Percentiles rank a stretch among this genome's conserved stretches.
These are phyloP conservation scores for Drosophila algonquin DNA, from an alignment of 2,888 invertebrate species.

Conservation along the genomic window DNA sequence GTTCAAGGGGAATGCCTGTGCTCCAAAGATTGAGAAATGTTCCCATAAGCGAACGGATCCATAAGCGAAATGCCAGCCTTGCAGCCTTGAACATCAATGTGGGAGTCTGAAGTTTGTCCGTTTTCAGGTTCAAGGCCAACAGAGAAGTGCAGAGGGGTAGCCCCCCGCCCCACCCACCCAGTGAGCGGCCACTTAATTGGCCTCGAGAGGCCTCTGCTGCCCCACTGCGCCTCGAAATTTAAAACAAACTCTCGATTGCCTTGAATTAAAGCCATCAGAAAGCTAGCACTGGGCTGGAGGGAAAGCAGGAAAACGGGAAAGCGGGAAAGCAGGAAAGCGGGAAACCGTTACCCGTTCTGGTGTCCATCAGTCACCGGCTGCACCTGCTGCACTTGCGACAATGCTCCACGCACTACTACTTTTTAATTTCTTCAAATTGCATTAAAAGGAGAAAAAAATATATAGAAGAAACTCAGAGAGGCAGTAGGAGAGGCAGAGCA, in stretches of 20 bases:
- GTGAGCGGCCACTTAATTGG: conserved; percentile 3
- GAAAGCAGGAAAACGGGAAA: neutral
- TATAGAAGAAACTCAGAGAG: conserved; percentile 7
- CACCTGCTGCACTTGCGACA: conserved; percentile 29
- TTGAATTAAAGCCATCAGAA: conserved; percentile 44
- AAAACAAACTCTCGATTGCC: conserved; percentile 35
- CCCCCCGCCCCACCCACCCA: too few relatives aligned
- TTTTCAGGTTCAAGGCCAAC: neutral
- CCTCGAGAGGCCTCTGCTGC: neutral
- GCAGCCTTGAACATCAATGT: too few relatives aligned
- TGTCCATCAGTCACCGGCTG: neutral
- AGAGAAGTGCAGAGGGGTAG: too few relatives aligned
- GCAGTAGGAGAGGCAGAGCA: neutral
- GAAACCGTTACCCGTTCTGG: neutral
- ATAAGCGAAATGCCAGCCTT: too few relatives aligned
- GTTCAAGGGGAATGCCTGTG: too few relatives aligned
- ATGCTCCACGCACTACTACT: conserved; percentile 59
- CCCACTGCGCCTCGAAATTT: neutral
- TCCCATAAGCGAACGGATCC: too few relatives aligned
- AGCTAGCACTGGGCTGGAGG: neutral
- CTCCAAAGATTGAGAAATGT: too few relatives aligned
- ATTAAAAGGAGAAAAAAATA: conserved; percentile 42
- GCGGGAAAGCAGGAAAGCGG: too few relatives aligned
- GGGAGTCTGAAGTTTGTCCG: too few relatives aligned
- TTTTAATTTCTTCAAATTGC: conserved; percentile 76